phyloP scores from a whole-genome alignment of 2,113 vertebrate species.

The Oryctolagus cuniculus region mOryCun1.1 NC_091437.1:44743001-44743500 shows the following conservation, averaged over 20 bases:
- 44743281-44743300: slow-evolving; percentile 21
- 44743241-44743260: background rate
- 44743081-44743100: background rate
- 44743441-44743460: background rate
- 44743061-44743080: background rate
- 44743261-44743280: slow-evolving; percentile 11
- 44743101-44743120: background rate
- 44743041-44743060: background rate
- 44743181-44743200: background rate
- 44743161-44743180: background rate
- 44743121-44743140: background rate
- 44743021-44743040: slow-evolving; percentile 19
- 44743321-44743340: background rate
- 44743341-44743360: background rate
- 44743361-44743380: background rate
- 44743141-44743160: background rate
- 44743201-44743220: slow-evolving; percentile 3
- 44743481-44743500: background rate
- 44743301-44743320: background rate
- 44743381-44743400: background rate
- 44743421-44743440: background rate
- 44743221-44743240: background rate
- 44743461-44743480: background rate
- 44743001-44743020: background rate
- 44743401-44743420: background rate